Base-by-base conservation (phyloP, 2,888 invertebrate species). In the Eilema sororculum region DNA sequence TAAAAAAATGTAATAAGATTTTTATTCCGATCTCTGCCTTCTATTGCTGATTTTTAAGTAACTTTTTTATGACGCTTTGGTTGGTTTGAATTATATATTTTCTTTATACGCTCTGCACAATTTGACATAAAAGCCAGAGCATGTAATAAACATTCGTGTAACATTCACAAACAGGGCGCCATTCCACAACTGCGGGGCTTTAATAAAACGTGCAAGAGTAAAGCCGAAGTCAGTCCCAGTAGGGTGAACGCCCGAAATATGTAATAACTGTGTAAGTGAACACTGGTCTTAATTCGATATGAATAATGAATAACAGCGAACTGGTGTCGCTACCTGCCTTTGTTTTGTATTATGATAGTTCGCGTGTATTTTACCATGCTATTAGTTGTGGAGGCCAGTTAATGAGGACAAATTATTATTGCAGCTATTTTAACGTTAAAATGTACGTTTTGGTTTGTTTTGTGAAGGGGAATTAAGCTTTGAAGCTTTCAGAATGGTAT, bases 261-360 rank as follows among this genome's bases (percentile, higher is more conserved):
- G 69, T 70, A 74, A 74, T 77, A 69, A 69, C 68, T 65, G 69
- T 75, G 75, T 69, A 69, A 72, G 71, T 68, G 70, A 81, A 46
- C 69, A 69, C 57, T 63, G 57, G 28, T 79, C 77, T 78, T 79
- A 84, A 83, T 84, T 80, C 78, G 74, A 81, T 82, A 80, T 86
- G 81, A 87, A 85, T 86, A 86, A 84, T 84, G 72, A 85, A 86
- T 83, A 74, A 72, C 78, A 67, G 60, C 67, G 76, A 74, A 78
- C 52, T 58, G 78, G 75, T 76, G 77, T 74, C 71, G 74, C 72
- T 61, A 73, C 64, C 63, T 68, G 67, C 59, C 61, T 71, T 68
- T 74, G 67, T 75, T 66, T 71, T 74, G 69, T 72, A 58, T n/a
- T 62, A 70, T 69, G 41, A 69, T 72, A 68, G 66, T 70, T 33